Evolutionary conservation across 1,140 invertebrate species (phyloP).

Genomic region (Drosophila mojavensis): DNA sequence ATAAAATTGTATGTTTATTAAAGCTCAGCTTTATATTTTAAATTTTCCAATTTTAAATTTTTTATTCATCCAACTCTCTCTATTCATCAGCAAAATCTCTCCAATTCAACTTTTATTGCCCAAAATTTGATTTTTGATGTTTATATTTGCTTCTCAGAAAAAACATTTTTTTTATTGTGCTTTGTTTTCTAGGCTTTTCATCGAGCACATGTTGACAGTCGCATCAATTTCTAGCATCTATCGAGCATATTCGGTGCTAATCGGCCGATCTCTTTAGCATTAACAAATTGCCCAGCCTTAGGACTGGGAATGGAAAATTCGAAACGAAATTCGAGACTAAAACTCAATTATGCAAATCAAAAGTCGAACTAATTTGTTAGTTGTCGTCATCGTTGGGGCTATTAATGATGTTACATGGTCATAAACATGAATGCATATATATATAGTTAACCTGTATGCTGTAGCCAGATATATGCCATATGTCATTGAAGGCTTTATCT

Average conservation of each 20-base stretch:
- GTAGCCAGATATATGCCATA: slow-evolving; percentile 37
- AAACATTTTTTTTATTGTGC: too few relatives aligned
- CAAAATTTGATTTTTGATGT: too few relatives aligned
- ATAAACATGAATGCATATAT: slow-evolving; percentile 23
- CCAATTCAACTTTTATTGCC: too few relatives aligned
- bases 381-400: slow-evolving; percentile 54
- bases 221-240: background rate
- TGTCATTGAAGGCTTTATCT: slow-evolving; percentile 60
- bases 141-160: too few relatives aligned
- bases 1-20: too few relatives aligned
- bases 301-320: background rate
- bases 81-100: too few relatives aligned
- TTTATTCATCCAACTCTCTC: too few relatives aligned
- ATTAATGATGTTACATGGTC: slow-evolving; percentile 68
- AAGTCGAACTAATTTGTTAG: slow-evolving; percentile 74
- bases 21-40: too few relatives aligned
- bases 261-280: slow-evolving; percentile 11
- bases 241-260: slow-evolving; percentile 2
- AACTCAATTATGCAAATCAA: slow-evolving; percentile 76
- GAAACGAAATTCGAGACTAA: slow-evolving; percentile 34
- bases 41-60: too few relatives aligned
- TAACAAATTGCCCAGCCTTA: slow-evolving; percentile 21
- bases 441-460: slow-evolving; percentile 15
- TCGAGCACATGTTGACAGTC: background rate
- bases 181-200: background rate